phyloP scores from a whole-genome alignment of 2,113 vertebrate genomes.

The Acrocephalus arundinaceus region DNA sequence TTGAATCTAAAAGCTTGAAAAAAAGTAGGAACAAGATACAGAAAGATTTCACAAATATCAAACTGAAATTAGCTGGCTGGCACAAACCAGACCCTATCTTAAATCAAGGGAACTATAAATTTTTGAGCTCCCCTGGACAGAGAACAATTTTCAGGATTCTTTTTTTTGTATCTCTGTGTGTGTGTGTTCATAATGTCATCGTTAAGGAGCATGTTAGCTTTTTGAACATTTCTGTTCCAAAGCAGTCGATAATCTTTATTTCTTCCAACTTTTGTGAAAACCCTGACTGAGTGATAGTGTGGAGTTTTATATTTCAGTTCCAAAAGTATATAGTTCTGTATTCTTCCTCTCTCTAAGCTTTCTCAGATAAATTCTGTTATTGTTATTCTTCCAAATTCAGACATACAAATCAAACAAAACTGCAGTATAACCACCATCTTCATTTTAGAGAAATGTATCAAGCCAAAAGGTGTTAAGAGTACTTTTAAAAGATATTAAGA shows the following conservation, averaged over 20 bases:
- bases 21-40: neutral
- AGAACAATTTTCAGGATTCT: neutral
- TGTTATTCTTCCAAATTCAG: neutral
- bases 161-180: neutral
- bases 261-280: neutral
- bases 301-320: neutral
- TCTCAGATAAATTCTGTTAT: neutral
- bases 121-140: neutral
- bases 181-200: accelerated
- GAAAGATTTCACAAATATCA: neutral
- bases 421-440: neutral
- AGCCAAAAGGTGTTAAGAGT: neutral
- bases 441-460: neutral
- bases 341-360: neutral
- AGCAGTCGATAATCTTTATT: neutral
- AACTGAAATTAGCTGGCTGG: neutral
- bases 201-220: neutral
- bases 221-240: neutral
- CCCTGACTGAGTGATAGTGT: neutral
- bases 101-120: neutral
- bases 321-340: neutral
- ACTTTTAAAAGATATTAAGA: neutral
- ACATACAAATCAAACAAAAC: neutral
- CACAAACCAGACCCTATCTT: neutral
- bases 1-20: neutral